Evolutionary conservation across 2,113 vertebrate species (phyloP), one percentile per base, ranked within the genome.

Genomic region (Chaetura pelagica): DNA sequence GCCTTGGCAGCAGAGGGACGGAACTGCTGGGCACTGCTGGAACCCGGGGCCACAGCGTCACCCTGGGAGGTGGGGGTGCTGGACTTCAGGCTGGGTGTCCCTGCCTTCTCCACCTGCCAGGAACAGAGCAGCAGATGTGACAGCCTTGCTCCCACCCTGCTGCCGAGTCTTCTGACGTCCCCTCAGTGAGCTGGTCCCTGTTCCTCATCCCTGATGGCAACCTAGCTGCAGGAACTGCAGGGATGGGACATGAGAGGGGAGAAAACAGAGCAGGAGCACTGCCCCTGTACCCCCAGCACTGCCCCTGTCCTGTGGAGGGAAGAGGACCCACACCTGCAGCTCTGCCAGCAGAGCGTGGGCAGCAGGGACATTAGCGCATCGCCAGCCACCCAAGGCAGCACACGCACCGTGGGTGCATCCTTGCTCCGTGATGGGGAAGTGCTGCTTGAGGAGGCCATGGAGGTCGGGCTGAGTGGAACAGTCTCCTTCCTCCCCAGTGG

Each of bases 381-480:
- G 35, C 48, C 8, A 2, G 20, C 17, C 20, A 20, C 51, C 17
- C 46, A 24, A 10, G 2, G 1, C 59, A 4, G 10, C 1, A 0
- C 55, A 71, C 84, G 0, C 97, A 99, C 99, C 96, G 96, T 92
- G 27, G 98, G 97, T 0, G 83, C 96, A 20, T 99, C 99, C 95
- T 99, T 99, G 96, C 98, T 98, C 49, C 98, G 98, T 1, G 99
- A 98, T 0, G 99, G 99, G 74, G 99, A 96, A 0, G 98, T 94
- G n/a, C 99, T 99, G 97, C 98, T 98, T 38, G 99, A 99, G 27
- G 99, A 99, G 46, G 98, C 98, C 96, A 99, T 97, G 44, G 99
- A 99, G 58, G 98, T 98, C 1, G 99, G 99, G 77, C 99, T 99
- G 89, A 98, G 98, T 10, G 98, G 98, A 0, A 98, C 75, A 1